phyloP scores from a whole-genome alignment of 2,113 vertebrate species.

The Dicerorhinus sumatrensis region DNA sequence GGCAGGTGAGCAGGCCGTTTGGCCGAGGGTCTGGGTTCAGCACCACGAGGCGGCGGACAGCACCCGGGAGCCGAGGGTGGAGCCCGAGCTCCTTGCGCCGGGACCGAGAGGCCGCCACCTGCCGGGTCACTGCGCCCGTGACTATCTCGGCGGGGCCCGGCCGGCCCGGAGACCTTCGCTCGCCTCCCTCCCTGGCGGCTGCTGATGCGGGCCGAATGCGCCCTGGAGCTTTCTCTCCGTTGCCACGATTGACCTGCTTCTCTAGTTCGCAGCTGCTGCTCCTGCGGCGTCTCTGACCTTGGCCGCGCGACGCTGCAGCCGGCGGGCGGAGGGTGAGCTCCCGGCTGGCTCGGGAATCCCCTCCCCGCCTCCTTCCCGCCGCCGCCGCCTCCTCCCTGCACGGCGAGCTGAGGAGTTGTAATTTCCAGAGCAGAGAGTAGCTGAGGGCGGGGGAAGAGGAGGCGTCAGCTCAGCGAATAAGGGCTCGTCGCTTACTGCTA shows the following conservation, averaged over 20 bases:
- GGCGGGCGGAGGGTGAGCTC: conserved; percentile 55
- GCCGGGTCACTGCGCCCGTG: not conserved
- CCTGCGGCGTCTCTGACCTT: conserved; percentile 80
- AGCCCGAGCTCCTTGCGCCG: rapidly evolving
- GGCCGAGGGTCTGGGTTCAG: conserved; percentile 17
- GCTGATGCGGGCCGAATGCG: not conserved
- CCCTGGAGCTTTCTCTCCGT: not conserved
- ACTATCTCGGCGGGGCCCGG: not conserved
- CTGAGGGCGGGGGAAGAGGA: conserved; percentile 51
- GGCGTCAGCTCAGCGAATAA: conserved; percentile 83
- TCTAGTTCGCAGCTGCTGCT: not conserved
- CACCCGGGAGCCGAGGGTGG: not conserved
- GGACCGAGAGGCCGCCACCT: not conserved
- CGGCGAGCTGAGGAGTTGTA: conserved; percentile 69
- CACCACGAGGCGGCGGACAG: conserved; percentile 72
- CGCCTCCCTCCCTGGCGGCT: not conserved
- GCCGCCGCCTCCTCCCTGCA: not conserved
- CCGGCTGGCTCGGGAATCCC: conserved; percentile 63
- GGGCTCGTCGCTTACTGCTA: conserved; percentile 69
- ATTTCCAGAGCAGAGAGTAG: conserved; percentile 71
- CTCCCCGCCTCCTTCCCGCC: not conserved
- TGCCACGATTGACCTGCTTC: not conserved
- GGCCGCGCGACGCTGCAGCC: conserved; percentile 46
- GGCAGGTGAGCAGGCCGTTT: not conserved
- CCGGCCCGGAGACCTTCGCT: not conserved